Evolutionary conservation across 2,888 invertebrate species (phyloP).

Genomic region (Drosophila merina): DNA sequence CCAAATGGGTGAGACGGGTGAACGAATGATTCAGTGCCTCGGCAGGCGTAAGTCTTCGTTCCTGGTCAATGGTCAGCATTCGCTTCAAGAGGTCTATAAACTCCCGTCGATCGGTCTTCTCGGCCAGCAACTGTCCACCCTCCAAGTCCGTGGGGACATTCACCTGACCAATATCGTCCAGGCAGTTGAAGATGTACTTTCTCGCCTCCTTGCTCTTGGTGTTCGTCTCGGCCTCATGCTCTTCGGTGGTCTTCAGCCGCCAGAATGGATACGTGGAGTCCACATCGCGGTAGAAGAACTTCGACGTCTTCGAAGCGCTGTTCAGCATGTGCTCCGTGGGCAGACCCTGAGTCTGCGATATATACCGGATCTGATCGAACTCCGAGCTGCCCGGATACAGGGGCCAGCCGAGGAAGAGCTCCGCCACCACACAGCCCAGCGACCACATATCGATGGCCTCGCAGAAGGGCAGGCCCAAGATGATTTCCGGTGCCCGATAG

Average conservation of each 20-base stretch:
- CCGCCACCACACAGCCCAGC: constrained; percentile 99
- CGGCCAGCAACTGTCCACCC: constrained; percentile 97
- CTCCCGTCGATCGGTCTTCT: constrained; percentile 98
- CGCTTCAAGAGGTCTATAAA: constrained; percentile 98
- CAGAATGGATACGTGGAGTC: constrained; percentile 95
- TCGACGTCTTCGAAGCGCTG: constrained; percentile 98
- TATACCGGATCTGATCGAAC: constrained; percentile 98
- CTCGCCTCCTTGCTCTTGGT: constrained; percentile 99
- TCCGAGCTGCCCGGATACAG: constrained; percentile 99
- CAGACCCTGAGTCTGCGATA: constrained; percentile 98
- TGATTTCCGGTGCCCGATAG: constrained; percentile 98
- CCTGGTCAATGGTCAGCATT: constrained; percentile 99
- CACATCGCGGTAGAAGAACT: constrained; percentile 98
- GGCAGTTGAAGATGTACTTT: constrained; percentile 99
- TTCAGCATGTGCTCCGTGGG: constrained; percentile 99
- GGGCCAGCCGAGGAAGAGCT: constrained; percentile 99
- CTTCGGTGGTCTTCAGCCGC: constrained; percentile 97
- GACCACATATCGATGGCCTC: constrained; percentile 99
- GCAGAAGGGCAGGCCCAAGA: constrained; percentile 98
- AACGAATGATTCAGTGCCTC: constrained; percentile 98
- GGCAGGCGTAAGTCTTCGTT: constrained; percentile 96
- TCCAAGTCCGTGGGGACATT: constrained; percentile 99
- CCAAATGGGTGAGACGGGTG: constrained; percentile 95
- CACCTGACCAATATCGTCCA: constrained; percentile 99
- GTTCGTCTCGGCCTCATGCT: constrained; percentile 98